phyloP scores from a whole-genome alignment of 2,113 vertebrate species.

The Micronycteris hirsuta region DNA sequence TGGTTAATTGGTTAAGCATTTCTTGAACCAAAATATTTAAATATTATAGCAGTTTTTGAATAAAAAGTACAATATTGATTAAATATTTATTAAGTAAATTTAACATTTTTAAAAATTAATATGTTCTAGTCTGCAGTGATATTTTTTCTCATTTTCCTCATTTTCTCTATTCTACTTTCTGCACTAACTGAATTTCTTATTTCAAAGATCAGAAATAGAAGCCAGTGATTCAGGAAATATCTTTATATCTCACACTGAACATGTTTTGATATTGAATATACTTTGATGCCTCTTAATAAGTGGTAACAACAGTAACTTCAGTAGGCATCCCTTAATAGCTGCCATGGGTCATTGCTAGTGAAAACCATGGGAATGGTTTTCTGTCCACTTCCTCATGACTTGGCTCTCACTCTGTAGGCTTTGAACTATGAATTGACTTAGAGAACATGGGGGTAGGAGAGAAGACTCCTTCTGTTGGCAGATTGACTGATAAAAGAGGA shows the following conservation, averaged over 20 bases:
- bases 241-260: background rate
- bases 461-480: background rate
- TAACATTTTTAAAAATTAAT: background rate
- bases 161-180: background rate
- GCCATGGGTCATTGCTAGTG: background rate
- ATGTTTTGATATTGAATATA: background rate
- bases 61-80: background rate
- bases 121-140: background rate
- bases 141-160: background rate
- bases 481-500: conserved; percentile 15
- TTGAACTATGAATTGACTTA: conserved; percentile 17
- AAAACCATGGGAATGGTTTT: background rate
- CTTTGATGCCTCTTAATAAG: background rate
- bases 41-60: background rate
- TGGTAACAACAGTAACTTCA: background rate
- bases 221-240: background rate
- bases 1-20: background rate
- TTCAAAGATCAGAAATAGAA: background rate
- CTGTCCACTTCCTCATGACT: background rate
- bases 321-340: background rate
- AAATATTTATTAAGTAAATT: background rate
- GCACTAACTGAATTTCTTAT: background rate
- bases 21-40: background rate
- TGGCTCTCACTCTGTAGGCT: background rate
- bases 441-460: background rate